These are phyloP conservation scores for Erebia ligea DNA, from an alignment of 2,888 invertebrate species.

Conservation along the genomic window DNA sequence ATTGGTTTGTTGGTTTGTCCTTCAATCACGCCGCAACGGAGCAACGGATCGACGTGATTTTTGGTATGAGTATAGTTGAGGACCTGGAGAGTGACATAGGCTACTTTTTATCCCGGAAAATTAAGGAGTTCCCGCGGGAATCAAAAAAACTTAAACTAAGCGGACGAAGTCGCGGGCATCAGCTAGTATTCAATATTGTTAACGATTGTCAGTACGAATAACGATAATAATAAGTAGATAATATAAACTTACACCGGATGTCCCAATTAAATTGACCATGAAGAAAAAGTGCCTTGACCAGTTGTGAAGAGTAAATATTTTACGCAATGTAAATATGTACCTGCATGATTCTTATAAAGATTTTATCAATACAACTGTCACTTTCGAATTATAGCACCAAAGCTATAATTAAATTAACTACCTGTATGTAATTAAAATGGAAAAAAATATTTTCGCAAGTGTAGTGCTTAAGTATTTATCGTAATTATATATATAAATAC, in stretches of 20 bases:
- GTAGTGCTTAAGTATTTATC: too few relatives aligned
- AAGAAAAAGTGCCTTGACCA: conserved; percentile 21
- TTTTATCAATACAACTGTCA: conserved; percentile 13
- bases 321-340: conserved; percentile 22
- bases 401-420: conserved; percentile 6
- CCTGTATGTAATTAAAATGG: not conserved
- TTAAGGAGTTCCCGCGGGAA: too few relatives aligned
- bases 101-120: too few relatives aligned
- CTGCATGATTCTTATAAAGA: conserved; percentile 1
- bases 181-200: too few relatives aligned
- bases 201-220: not conserved
- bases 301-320: conserved; percentile 8
- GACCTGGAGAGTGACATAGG: too few relatives aligned
- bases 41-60: too few relatives aligned
- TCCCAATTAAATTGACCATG: conserved; percentile 20
- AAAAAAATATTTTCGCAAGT: not conserved
- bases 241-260: conserved; percentile 15
- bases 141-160: too few relatives aligned
- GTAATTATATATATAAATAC: too few relatives aligned
- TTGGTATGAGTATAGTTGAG: too few relatives aligned
- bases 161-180: too few relatives aligned
- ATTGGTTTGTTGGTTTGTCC: too few relatives aligned
- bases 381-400: conserved; percentile 20
- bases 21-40: too few relatives aligned
- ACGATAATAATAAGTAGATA: conserved; percentile 6